phyloP scores from a whole-genome alignment of 2,797 vertebrate species.

The Octomys mimax region DNA sequence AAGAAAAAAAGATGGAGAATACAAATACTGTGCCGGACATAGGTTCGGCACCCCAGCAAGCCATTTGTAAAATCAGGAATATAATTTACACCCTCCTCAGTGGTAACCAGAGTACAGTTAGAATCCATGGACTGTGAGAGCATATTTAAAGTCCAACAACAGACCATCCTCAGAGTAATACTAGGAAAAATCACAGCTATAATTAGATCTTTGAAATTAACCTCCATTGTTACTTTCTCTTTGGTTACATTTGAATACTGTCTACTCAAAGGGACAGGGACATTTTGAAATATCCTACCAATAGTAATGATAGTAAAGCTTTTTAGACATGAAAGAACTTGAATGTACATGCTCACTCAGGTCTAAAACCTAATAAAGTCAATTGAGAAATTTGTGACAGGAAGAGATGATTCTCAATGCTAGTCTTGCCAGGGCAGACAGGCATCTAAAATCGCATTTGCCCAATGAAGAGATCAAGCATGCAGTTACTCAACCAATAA shows the following conservation, averaged over 20 bases:
- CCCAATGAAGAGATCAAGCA: neutral
- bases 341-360: neutral
- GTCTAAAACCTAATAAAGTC: neutral
- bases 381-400: neutral
- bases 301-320: neutral
- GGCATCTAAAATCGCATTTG: neutral
- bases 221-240: neutral
- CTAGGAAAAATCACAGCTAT: neutral
- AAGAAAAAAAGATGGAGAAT: neutral
- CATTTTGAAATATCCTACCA: neutral
- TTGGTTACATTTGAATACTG: neutral
- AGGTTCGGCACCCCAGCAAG: neutral
- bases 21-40: fast-evolving
- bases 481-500: neutral
- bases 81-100: neutral
- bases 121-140: neutral
- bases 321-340: neutral
- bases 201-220: neutral
- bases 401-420: neutral
- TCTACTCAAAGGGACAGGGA: neutral
- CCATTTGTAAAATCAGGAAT: neutral
- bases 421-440: fast-evolving
- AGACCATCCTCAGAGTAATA: neutral
- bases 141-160: neutral
- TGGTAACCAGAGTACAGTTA: neutral